Percentiles rank a stretch among this genome's conserved stretches.
Evolutionary conservation across 2,888 invertebrate genomes (phyloP).

Genomic region (Margaritifera margaritifera): DNA sequence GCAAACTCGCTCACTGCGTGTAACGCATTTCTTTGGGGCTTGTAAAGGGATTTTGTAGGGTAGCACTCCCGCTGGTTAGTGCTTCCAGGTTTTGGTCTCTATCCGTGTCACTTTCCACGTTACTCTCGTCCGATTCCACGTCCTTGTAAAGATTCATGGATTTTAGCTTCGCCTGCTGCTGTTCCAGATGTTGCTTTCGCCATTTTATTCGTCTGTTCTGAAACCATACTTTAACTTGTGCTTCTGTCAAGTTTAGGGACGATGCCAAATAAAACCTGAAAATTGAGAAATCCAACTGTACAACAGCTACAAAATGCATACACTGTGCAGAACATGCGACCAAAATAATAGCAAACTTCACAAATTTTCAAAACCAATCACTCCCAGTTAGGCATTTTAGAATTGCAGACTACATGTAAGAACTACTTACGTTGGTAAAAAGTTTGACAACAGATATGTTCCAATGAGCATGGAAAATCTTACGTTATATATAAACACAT

Average conservation of each 20-base stretch:
- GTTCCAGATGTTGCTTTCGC: conserved; percentile 94
- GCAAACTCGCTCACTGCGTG: conserved; percentile 15
- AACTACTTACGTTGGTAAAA: no score
- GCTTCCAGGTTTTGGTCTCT: conserved; percentile 10
- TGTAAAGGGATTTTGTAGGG: conserved; percentile 31
- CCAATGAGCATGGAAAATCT: no score
- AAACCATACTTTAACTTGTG: conserved; percentile 81
- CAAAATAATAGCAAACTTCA: no score
- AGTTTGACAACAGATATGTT: no score
- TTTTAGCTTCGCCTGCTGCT: conserved; percentile 76
- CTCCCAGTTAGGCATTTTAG: no score
- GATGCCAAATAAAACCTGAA: conserved; percentile 88
- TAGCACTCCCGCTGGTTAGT: conserved; percentile 7
- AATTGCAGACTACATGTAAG: no score
- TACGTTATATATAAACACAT: no score
- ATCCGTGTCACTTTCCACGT: conserved; percentile 37
- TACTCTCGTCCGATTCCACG: conserved; percentile 37
- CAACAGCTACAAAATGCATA: neutral
- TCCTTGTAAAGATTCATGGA: conserved; percentile 39
- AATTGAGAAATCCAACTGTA: no score
- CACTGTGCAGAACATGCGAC: no score
- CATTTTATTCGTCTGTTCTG: conserved; percentile 86
- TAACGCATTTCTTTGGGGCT: conserved; percentile 33
- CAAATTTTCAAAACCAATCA: no score
- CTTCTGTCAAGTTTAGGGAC: conserved; percentile 88